Conservation (phyloP, 2,888 invertebrate species). For the Hemistola chrysoprasaria region DNA sequence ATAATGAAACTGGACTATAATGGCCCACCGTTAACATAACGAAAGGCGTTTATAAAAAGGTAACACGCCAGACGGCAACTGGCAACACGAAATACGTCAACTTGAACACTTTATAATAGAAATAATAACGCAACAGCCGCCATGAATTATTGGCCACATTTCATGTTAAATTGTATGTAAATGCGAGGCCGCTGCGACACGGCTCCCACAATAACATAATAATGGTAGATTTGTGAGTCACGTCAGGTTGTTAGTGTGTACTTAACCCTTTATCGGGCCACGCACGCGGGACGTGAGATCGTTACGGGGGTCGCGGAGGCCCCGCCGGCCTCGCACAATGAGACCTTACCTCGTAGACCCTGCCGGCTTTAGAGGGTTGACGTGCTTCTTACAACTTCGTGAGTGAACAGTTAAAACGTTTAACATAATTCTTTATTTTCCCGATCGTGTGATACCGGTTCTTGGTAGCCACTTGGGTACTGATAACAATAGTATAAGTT, state of each 20-base stretch:
- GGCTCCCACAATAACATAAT: constrained; percentile 82
- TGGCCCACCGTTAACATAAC: constrained; percentile 57
- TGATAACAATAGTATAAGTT: constrained; percentile 10
- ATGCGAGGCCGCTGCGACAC: constrained; percentile 71
- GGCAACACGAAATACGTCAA: constrained; percentile 67
- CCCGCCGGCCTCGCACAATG: constrained; percentile 45
- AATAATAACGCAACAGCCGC: constrained; percentile 75
- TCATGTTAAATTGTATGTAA: constrained; percentile 82
- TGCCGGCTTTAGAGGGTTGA: constrained; percentile 21
- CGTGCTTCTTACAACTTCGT: constrained; percentile 27
- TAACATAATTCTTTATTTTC: constrained; percentile 27
- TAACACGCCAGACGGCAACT: constrained; percentile 64
- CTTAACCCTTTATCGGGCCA: constrained; percentile 81
- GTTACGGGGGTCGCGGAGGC: constrained; percentile 68
- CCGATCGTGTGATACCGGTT: constrained; percentile 26
- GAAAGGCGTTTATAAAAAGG: constrained; percentile 48
- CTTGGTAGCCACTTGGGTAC: constrained; percentile 3
- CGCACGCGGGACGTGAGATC: constrained; percentile 80
- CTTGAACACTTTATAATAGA: constrained; percentile 76
- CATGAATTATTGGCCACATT: constrained; percentile 79
- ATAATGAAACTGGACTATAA: constrained; percentile 53
- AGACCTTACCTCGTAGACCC: constrained; percentile 23
- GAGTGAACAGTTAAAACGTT: constrained; percentile 29
- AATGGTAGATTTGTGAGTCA: constrained; percentile 81
- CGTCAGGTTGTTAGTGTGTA: constrained; percentile 80